Conservation (phyloP, 2,113 vertebrate species). For the Syngnathoides biaculeatus region DNA sequence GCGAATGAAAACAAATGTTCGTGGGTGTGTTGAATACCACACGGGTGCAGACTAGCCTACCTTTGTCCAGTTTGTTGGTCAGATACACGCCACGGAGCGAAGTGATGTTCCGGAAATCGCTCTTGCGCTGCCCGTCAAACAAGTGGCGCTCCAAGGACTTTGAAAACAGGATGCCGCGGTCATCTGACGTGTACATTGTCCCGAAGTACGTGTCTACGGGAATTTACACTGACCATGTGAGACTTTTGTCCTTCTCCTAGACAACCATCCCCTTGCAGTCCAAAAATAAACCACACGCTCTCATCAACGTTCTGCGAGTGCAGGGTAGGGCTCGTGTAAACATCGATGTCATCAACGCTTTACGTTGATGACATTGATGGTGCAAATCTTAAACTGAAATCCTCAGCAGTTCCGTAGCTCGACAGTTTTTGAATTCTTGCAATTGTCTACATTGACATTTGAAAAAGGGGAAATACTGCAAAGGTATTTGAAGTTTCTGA, state of each 20-base stretch:
- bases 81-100: slow-evolving; percentile 72
- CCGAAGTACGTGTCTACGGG: slow-evolving; percentile 74
- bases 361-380: too few relatives aligned
- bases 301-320: too few relatives aligned
- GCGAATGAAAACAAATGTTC: neutral
- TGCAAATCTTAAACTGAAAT: too few relatives aligned
- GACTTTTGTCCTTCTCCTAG: neutral
- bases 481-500: too few relatives aligned
- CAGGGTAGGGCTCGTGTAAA: too few relatives aligned
- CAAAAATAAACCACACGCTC: too few relatives aligned
- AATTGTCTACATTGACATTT: too few relatives aligned
- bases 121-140: slow-evolving; percentile 66
- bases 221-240: neutral
- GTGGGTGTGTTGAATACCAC: neutral
- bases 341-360: too few relatives aligned
- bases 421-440: too few relatives aligned
- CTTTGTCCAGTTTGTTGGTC: slow-evolving; percentile 70
- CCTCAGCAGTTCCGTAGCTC: too few relatives aligned
- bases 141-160: slow-evolving; percentile 75
- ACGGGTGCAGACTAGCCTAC: slow-evolving; percentile 32
- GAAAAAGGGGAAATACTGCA: too few relatives aligned
- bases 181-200: slow-evolving; percentile 74
- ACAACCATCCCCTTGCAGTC: too few relatives aligned
- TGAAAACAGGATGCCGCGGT: slow-evolving; percentile 66
- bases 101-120: slow-evolving; percentile 74